A percentile compares a stretch with the other conserved stretches of the same genome.
phyloP scores from a whole-genome alignment of 2,797 vertebrate species.

The Phataginus tricuspis region DNA sequence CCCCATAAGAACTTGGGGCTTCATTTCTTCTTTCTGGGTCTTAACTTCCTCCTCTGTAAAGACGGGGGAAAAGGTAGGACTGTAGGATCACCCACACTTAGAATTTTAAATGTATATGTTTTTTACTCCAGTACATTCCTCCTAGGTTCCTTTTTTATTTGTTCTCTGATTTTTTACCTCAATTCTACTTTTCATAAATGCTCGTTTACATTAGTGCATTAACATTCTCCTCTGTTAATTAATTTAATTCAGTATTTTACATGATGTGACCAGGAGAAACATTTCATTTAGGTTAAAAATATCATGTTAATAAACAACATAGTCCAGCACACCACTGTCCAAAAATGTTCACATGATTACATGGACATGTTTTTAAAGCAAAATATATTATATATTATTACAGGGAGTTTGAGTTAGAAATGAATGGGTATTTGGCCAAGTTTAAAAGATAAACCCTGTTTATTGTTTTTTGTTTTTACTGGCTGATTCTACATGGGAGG shows the following conservation, averaged over 20 bases:
- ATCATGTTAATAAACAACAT: neutral
- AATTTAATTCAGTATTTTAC: slow-evolving; percentile 59
- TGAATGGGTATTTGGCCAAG: slow-evolving; percentile 69
- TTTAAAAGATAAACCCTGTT: slow-evolving; percentile 68
- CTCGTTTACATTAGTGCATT: slow-evolving; percentile 47
- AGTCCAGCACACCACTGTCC: neutral
- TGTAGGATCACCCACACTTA: neutral
- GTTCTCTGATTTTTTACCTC: slow-evolving; percentile 21
- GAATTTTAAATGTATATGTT: neutral
- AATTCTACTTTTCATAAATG: slow-evolving; percentile 37
- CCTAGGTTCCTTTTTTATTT: neutral
- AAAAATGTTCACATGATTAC: neutral
- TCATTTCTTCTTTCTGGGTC: neutral
- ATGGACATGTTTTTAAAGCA: slow-evolving; percentile 22
- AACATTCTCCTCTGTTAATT: neutral
- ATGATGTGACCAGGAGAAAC: neutral
- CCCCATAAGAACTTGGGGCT: neutral
- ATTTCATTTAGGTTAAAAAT: slow-evolving; percentile 58
- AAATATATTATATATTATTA: slow-evolving; percentile 41
- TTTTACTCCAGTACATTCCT: neutral
- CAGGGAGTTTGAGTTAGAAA: slow-evolving; percentile 80
- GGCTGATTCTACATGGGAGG: slow-evolving; percentile 80
- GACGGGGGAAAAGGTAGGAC: fast-evolving
- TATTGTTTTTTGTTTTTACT: slow-evolving; percentile 61
- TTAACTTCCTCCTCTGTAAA: neutral